phyloP scores from a whole-genome alignment of 2,888 invertebrate genomes.

The Torymus auratus region DNA sequence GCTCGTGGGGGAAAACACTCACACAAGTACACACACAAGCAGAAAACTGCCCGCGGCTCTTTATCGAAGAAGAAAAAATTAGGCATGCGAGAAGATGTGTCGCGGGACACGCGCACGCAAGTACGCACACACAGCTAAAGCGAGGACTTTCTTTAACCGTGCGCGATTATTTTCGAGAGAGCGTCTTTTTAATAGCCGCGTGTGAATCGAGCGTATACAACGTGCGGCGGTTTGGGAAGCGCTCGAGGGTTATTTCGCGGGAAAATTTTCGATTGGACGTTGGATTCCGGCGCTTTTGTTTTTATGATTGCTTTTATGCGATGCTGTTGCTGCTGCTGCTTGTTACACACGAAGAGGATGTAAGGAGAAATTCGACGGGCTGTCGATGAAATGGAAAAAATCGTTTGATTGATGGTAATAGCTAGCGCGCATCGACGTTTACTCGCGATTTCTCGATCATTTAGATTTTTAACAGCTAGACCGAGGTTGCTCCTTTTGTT shows the following conservation, averaged over 20 bases:
- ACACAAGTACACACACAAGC: neutral
- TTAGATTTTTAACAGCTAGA: too few relatives aligned
- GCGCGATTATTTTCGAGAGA: slow-evolving; percentile 57
- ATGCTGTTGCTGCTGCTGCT: too few relatives aligned
- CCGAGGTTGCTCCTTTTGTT: too few relatives aligned
- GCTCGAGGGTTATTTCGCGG: slow-evolving; percentile 10
- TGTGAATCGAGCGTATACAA: slow-evolving; percentile 7
- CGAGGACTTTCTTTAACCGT: slow-evolving; percentile 66
- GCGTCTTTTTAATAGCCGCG: slow-evolving; percentile 6
- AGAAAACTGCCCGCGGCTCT: neutral
- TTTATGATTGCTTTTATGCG: too few relatives aligned
- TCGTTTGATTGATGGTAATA: too few relatives aligned
- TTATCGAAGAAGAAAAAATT: slow-evolving; percentile 23
- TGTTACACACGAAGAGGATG: neutral
- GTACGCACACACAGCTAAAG: slow-evolving; percentile 37
- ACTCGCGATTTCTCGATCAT: too few relatives aligned
- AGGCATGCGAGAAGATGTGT: slow-evolving; percentile 48
- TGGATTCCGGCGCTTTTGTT: too few relatives aligned
- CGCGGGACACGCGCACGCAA: slow-evolving; percentile 57
- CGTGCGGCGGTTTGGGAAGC: neutral
- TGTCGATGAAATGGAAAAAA: neutral
- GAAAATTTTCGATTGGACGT: slow-evolving; percentile 16
- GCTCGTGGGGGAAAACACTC: neutral
- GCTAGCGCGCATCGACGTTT: too few relatives aligned
- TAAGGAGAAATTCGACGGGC: neutral